Evolutionary conservation across 2,797 vertebrate genomes (phyloP).

Genomic region (Gymnoscopelus braueri): DNA sequence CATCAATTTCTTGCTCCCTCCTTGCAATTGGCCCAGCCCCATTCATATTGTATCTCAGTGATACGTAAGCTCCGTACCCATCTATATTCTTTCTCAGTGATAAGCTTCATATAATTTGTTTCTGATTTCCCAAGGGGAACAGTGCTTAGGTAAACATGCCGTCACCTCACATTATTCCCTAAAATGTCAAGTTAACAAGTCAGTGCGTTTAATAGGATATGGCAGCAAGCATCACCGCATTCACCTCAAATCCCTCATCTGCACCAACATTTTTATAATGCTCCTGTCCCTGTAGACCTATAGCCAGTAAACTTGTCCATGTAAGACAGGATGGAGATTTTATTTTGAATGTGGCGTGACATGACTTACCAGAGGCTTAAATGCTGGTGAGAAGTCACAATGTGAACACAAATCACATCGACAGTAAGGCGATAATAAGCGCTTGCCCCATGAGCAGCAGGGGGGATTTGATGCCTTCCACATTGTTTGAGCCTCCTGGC

Average conservation of each 20-base stretch:
- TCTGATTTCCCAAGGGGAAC: conserved; percentile 4
- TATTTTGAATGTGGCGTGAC: conserved; percentile 34
- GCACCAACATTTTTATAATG: conserved; percentile 42
- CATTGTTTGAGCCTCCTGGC: background rate
- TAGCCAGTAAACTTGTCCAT: conserved; percentile 20
- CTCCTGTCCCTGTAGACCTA: conserved; percentile 1
- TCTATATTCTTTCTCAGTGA: conserved; percentile 29
- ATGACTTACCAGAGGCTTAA: conserved; percentile 16
- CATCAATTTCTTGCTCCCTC: conserved; percentile 8
- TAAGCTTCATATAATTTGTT: conserved; percentile 2
- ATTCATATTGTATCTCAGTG: conserved; percentile 31
- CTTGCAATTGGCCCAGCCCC: conserved; percentile 27
- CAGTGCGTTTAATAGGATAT: conserved; percentile 48
- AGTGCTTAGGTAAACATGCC: background rate
- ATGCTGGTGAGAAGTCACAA: background rate
- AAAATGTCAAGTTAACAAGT: background rate
- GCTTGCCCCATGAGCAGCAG: too few species aligned
- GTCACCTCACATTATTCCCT: background rate
- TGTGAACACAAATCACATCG: too few species aligned
- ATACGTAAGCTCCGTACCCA: background rate
- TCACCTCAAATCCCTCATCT: conserved; percentile 15
- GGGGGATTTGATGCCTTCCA: too few species aligned
- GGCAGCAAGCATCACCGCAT: conserved; percentile 7
- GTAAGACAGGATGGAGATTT: conserved; percentile 9
- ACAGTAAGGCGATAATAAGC: too few species aligned